phyloP scores from a whole-genome alignment of 2,113 vertebrate genomes.

The Oreochromis aureus region DNA sequence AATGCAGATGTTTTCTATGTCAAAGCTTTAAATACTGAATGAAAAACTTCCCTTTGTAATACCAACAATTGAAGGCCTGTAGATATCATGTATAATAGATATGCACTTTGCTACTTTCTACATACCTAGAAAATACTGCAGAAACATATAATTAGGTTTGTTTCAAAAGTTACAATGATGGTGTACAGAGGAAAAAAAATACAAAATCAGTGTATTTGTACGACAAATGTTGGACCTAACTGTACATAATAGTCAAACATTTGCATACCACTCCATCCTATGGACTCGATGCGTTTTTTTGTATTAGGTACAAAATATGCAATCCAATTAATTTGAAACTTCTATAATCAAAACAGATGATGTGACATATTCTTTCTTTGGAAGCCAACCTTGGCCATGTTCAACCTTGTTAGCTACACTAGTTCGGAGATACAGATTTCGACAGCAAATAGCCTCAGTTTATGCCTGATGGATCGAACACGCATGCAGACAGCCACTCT shows the following conservation, averaged over 20 bases:
- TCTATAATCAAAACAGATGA: neutral
- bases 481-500: neutral
- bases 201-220: neutral
- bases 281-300: neutral
- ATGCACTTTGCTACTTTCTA: neutral
- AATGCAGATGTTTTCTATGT: neutral
- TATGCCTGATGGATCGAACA: conserved; percentile 25
- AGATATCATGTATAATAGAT: neutral
- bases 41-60: neutral
- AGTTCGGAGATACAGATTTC: conserved; percentile 37
- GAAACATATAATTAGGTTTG: neutral
- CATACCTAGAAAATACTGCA: neutral
- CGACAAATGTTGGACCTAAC: neutral
- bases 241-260: neutral
- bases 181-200: neutral
- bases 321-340: neutral
- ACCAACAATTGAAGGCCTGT: neutral
- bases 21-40: neutral
- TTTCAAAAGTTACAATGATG: neutral
- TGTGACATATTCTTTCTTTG: conserved; percentile 16
- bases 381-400: conserved; percentile 35
- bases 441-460: conserved; percentile 38
- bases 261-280: neutral
- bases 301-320: neutral
- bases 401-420: conserved; percentile 47